Base-by-base conservation (phyloP, 1,140 invertebrate genomes). In the Apis dorsata region DNA sequence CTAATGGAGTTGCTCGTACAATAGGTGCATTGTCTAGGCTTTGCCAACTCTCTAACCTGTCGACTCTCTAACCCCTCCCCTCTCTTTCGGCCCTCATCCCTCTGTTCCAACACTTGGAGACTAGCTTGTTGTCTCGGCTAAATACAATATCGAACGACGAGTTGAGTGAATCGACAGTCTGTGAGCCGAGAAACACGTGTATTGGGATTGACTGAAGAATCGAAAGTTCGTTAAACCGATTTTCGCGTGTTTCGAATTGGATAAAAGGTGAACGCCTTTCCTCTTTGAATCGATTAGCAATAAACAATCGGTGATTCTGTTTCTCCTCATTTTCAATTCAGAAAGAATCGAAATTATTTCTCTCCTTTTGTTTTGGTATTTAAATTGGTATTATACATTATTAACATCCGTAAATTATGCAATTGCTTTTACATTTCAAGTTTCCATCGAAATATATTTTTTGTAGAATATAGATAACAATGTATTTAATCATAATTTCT, bases 1-100 rank as follows among this genome's bases (percentile, higher is more conserved):
- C 74, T 84, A 88, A 88, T 88, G 84, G 86, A 88, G 87, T 88
- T 86, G 62, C 75, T 44, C 13, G 78, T 57, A 88, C 87, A 88
- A 88, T 88, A 60, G 78, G 34, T 17, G 77, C 53, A 86, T 89
- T 89, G 87, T 89, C 60, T 28, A 77, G 75, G 28, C 74, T 73
- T 81, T 63, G 28, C n/a, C 66, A 49, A 63, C 75, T 62, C 51
- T 84, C 63, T 55, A 76, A 73, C 78, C 73, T 77, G 83, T 79
- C 86, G 69, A 59, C 24, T n/a, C n/a, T n/a, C n/a, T n/a, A n/a
- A n/a, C 55, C 44, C 72, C 10, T 21, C 10, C 24, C 60, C 3
- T 34, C 15, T 0, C 28, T 63, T 73, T 49, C 83, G 63, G 65
- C 71, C n/a, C 53, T 53, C 68, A 44, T 17, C 28, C n/a, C 28